Conservation (phyloP, 2,888 invertebrate species). For the Dolomedes plantarius region DNA sequence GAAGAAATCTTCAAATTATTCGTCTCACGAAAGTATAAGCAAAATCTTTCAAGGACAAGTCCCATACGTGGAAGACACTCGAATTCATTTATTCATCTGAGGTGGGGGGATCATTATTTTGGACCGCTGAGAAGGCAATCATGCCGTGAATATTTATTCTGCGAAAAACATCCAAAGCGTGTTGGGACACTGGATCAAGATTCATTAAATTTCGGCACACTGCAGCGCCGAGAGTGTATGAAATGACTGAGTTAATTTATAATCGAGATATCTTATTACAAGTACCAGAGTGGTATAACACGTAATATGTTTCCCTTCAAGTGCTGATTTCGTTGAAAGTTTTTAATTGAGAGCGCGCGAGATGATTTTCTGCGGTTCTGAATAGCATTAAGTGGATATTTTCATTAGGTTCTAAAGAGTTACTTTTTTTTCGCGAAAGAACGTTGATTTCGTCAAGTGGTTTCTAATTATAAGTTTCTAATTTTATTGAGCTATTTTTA, state of each 20-base stretch:
- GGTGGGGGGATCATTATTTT: slow-evolving; percentile 10
- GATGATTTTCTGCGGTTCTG: too few species aligned
- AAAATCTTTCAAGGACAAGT: slow-evolving; percentile 7
- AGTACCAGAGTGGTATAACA: neutral
- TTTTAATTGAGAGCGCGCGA: too few species aligned
- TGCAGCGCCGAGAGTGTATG: neutral
- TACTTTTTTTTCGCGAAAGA: too few species aligned
- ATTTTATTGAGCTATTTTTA: too few species aligned
- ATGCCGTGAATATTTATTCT: slow-evolving; percentile 1
- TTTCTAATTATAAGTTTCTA: too few species aligned
- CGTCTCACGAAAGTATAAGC: neutral
- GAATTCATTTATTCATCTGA: neutral
- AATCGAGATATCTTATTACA: neutral
- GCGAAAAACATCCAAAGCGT: neutral
- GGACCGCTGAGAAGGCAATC: neutral
- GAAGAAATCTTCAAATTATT: neutral
- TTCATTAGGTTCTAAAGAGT: neutral
- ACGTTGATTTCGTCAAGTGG: too few species aligned
- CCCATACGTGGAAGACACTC: neutral
- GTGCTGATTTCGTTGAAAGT: neutral
- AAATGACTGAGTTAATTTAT: neutral
- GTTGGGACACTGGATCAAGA: neutral
- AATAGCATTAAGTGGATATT: neutral
- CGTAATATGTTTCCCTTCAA: neutral
- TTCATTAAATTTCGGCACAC: neutral